A percentile compares a stretch with the other conserved stretches of the same genome.
phyloP scores from a whole-genome alignment of 1,140 invertebrate genomes.

The Mesaphorura yosii region DNA sequence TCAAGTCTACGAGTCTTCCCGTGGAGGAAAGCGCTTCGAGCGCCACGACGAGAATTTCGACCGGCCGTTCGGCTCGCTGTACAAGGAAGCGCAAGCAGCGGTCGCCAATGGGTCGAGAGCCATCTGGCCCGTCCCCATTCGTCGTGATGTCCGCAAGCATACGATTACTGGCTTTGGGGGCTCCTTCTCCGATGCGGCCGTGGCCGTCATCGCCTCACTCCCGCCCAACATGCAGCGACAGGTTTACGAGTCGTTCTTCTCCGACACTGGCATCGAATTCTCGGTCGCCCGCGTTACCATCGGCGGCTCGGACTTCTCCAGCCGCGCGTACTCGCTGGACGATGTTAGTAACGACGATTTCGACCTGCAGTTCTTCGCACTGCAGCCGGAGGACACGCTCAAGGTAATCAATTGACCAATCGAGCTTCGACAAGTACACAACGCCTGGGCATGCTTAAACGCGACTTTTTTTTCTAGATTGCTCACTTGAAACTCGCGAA shows the following conservation, averaged over 20 bases:
- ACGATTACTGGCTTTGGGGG: conserved; percentile 44
- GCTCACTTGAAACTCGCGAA: no score
- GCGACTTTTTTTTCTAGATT: no score
- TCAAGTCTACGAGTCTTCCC: conserved; percentile 1
- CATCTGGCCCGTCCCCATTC: no score
- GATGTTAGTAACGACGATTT: conserved; percentile 48
- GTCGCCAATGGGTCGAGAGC: no score
- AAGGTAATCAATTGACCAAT: no score
- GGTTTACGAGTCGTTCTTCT: conserved; percentile 31
- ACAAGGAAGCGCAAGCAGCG: no score
- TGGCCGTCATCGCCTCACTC: conserved; percentile 29
- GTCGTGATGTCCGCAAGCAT: no score
- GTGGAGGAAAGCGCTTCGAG: conserved; percentile 1
- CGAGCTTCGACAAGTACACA: no score
- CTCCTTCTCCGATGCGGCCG: conserved; percentile 46
- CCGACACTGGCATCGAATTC: conserved; percentile 41
- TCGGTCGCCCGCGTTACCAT: conserved; percentile 44
- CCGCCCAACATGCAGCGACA: conserved; percentile 37
- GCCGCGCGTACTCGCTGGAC: conserved; percentile 53
- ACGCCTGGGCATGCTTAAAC: no score
- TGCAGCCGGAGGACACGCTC: no score
- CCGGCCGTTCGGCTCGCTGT: no score
- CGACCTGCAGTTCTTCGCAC: conserved; percentile 9
- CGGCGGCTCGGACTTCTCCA: conserved; percentile 65
- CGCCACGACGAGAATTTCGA: no score